Evolutionary conservation across 2,113 vertebrate genomes (phyloP).

Genomic region (Noturus placidus): DNA sequence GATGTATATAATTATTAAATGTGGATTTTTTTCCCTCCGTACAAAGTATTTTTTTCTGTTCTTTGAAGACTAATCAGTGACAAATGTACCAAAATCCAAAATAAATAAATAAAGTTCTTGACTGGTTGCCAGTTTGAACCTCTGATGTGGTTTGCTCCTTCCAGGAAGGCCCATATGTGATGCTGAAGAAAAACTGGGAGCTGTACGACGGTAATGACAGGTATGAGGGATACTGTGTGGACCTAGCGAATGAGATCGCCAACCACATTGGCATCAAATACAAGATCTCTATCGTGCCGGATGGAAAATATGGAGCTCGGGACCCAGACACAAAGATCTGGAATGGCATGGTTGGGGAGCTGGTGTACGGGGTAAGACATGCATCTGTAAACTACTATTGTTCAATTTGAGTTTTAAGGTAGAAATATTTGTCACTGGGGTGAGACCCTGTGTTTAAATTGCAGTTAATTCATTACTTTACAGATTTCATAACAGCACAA

Average conservation of each 20-base stretch:
- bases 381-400: not conserved
- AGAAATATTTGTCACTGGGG: not conserved
- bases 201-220: conserved; percentile 98
- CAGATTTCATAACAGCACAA: not conserved
- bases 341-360: conserved; percentile 99
- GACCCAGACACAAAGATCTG: conserved; percentile 99
- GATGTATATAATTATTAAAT: conserved; percentile 3
- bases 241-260: conserved; percentile 97
- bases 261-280: conserved; percentile 99
- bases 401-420: not conserved
- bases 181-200: conserved; percentile 99
- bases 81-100: not conserved
- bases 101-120: not conserved
- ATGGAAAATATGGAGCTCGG: conserved; percentile 97
- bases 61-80: not conserved
- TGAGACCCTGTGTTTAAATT: not conserved
- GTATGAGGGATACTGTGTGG: conserved; percentile 99
- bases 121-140: conserved; percentile 39
- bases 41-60: not conserved
- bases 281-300: conserved; percentile 98
- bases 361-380: conserved; percentile 96
- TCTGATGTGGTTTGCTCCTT: conserved; percentile 71
- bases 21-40: not conserved
- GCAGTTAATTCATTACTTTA: not conserved
- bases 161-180: conserved; percentile 99